phyloP scores from a whole-genome alignment of 2,797 vertebrate species.

The Clarias pachynema region DNA sequence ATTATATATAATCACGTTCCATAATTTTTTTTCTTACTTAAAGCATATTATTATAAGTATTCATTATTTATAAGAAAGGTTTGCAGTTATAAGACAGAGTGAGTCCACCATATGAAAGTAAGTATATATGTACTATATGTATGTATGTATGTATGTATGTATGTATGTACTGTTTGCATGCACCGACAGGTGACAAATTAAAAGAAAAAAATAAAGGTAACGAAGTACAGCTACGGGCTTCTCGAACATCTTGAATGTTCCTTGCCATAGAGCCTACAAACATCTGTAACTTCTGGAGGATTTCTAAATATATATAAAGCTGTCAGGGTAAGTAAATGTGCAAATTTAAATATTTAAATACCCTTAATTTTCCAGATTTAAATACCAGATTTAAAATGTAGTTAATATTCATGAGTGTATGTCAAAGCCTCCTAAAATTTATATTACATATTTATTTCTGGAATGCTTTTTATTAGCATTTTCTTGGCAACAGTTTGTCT shows the following conservation, averaged over 20 bases:
- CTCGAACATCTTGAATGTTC: background rate
- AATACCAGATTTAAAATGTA: background rate
- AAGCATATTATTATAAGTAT: background rate
- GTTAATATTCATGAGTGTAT: background rate
- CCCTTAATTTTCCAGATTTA: background rate
- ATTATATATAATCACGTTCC: no score
- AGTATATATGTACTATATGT: background rate
- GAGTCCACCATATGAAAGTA: background rate
- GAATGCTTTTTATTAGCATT: background rate
- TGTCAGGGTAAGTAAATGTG: background rate
- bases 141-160: background rate
- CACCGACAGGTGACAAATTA: background rate
- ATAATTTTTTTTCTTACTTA: background rate
- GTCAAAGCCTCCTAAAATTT: background rate
- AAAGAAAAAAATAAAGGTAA: background rate
- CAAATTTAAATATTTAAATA: background rate
- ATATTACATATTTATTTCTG: background rate
- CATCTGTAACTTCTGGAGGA: background rate
- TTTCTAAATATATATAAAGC: background rate
- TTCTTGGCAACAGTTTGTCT: slow-evolving; percentile 14
- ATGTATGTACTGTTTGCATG: background rate
- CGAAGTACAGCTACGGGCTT: no score
- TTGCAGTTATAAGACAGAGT: background rate
- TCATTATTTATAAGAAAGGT: background rate
- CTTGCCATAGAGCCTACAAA: background rate